phyloP scores from a whole-genome alignment of 2,797 vertebrate species.

The Enteromius argenteus region DNA sequence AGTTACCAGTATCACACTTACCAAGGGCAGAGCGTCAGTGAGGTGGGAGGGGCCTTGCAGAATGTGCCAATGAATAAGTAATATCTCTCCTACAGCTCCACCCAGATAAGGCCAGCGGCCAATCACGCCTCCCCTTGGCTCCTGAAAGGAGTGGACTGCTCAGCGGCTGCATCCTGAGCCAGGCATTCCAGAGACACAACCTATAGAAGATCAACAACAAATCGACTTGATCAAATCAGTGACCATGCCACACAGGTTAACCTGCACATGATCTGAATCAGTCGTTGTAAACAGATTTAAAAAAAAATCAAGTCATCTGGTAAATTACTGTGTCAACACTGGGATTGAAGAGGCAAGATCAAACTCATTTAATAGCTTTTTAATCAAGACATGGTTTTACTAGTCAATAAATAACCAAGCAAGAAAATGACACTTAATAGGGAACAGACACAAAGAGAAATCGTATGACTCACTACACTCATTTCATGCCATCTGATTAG shows the following conservation, averaged over 20 bases:
- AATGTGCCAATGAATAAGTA: slow-evolving; percentile 64
- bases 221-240: neutral
- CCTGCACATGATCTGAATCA: neutral
- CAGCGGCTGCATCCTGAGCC: slow-evolving; percentile 73
- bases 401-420: neutral
- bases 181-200: slow-evolving; percentile 72
- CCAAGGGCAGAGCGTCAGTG: slow-evolving; percentile 74
- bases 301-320: neutral
- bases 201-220: slow-evolving; percentile 16
- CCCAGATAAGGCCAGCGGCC: slow-evolving; percentile 71
- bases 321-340: neutral
- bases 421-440: neutral
- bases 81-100: slow-evolving; percentile 68
- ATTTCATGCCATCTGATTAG: slow-evolving; percentile 16
- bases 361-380: neutral
- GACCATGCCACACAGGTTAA: neutral
- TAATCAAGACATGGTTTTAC: slow-evolving; percentile 13
- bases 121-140: slow-evolving; percentile 72
- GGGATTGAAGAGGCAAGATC: neutral
- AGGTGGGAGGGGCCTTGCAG: slow-evolving; percentile 59
- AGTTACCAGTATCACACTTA: slow-evolving; percentile 25
- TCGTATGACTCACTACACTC: slow-evolving; percentile 21
- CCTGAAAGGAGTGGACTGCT: slow-evolving; percentile 68
- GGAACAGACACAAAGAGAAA: slow-evolving; percentile 13
- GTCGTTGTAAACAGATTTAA: neutral